Base-by-base conservation (phyloP, 2,113 vertebrate genomes). In the Actenoides lindsayi region DNA sequence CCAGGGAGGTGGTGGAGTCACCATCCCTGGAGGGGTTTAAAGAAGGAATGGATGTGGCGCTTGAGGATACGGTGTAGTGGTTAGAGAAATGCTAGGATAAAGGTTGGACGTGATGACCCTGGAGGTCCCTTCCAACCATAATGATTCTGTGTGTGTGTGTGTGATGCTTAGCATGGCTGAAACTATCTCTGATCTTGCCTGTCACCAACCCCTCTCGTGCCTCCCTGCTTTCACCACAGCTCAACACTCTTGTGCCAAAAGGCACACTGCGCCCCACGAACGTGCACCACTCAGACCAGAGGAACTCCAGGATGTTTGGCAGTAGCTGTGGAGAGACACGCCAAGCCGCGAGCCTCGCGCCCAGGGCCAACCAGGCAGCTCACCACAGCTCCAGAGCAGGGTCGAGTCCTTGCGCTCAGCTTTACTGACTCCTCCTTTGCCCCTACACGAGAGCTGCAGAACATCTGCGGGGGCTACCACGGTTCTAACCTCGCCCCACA, bases 221-320 rank as follows among this genome's bases (percentile, higher is more conserved):
- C 31, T 33, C 28, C 70, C 33, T 86, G 69, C 44, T 27, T 24
- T 20, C 46, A 54, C 35, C n/a, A 33, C 20, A 21, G 11, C 15
- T 59, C 25, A 35, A 12, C 10, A 3, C 16, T 14, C 33, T 18
- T 8, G 30, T 20, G 50, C 42, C 44, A 57, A 50, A 50, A 69
- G 39, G 7, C 3, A 18, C 0, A 2, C 53, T 70, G 69, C 69
- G 63, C 46, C 0, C 0, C 8, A 27, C 1, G 28, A 20, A 8
- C 23, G 2, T 4, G 11, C 35, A 21, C 23, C 5, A 5, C 53
- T 33, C 30, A 10, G 13, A 18, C 4, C 31, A 10, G 3, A 31
- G 12, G 33, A 27, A 11, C 18, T 63, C 19, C 27, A 13, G 53
- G 46, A 25, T 4, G 13, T 20, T 54, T 3, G 30, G 39, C 39